Evolutionary conservation across 2,797 vertebrate genomes (phyloP), one percentile per base, ranked within the genome.

Genomic region (Mormyrus proboscirostris): DNA sequence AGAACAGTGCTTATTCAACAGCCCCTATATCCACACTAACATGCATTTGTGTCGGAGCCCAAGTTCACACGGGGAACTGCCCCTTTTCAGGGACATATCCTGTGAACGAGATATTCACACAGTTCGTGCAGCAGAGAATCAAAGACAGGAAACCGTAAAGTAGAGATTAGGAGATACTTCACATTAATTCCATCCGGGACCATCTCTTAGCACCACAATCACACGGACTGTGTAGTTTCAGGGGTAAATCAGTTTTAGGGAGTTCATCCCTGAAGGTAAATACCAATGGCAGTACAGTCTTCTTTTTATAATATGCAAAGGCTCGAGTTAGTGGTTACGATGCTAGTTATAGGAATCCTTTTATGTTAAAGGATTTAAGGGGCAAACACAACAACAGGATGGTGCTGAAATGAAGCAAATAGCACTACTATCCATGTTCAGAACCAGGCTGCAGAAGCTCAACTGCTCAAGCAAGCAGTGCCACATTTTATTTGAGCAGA

Each of bases 181-280:
- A 76, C 33, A 76, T 25, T 44, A 84, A 69, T 88, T 44, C 53
- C 51, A 19, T 41, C 44, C 14, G 62, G 41, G 19, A 50, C 41
- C 55, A 9, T 38, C 2, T 49, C 29, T 44, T 83, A 50, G 22
- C 16, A 44, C 44, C 53, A 59, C 50, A 89, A 69, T 89, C 47
- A 7, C 73, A 44, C 4, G 29, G 88, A 89, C 55, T 41, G 29
- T 53, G 85, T 53, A 57, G n/a, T 41, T 89, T 83, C 88, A 88
- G 88, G 90, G 91, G 91, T 91, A 94, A 94, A 94, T 94, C 94
- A 91, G 92, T 92, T 94, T 94, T 94, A 90, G 91, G 88, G 86
- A 90, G 51, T 93, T 91, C 90, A 95, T 65, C 88, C 19, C 90
- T 89, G 69, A 89, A 88, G 89, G 88, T 88, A 88, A 59, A 33